A percentile compares a stretch with the other conserved stretches of the same genome.
Conservation (phyloP, 2,888 invertebrate genomes). For the Mythimna impura region DNA sequence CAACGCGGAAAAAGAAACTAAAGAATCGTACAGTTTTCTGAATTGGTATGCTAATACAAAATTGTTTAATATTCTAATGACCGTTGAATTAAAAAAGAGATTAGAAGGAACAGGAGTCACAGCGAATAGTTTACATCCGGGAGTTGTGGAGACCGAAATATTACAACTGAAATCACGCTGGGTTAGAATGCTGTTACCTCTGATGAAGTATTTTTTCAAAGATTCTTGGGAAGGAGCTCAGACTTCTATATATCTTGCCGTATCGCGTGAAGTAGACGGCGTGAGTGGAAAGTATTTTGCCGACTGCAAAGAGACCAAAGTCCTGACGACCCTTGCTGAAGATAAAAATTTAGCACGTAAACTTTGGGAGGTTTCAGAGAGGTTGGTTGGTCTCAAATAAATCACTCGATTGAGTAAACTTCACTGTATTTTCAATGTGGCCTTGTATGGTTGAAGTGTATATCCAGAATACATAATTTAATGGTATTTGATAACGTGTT, state of each 20-base stretch:
- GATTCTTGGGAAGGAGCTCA: slow-evolving; percentile 81
- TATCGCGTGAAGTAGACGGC: slow-evolving; percentile 88
- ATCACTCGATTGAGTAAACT: slow-evolving; percentile 1
- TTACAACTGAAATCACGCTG: slow-evolving; percentile 77
- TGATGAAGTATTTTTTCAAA: slow-evolving; percentile 69
- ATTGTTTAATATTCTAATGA: slow-evolving; percentile 93
- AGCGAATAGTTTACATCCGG: slow-evolving; percentile 95
- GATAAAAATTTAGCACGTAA: slow-evolving; percentile 89
- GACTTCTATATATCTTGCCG: slow-evolving; percentile 90
- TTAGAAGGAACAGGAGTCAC: slow-evolving; percentile 93
- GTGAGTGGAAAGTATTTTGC: slow-evolving; percentile 92
- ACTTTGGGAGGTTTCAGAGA: slow-evolving; percentile 91
- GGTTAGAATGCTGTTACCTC: slow-evolving; percentile 79
- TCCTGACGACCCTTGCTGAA: slow-evolving; percentile 79
- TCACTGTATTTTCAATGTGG: slow-evolving; percentile 18
- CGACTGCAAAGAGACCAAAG: slow-evolving; percentile 85
- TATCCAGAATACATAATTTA: not conserved
- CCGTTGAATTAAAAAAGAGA: slow-evolving; percentile 92
- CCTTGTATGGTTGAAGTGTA: not conserved
- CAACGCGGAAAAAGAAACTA: slow-evolving; percentile 70
- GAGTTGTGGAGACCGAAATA: slow-evolving; percentile 91
- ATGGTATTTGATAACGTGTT: too few relatives aligned
- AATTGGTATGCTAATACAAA: slow-evolving; percentile 90
- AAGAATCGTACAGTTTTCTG: slow-evolving; percentile 54
- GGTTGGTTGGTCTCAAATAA: slow-evolving; percentile 72